These are phyloP conservation scores for Lingula anatina DNA, from an alignment of 2,888 invertebrate species.

Conservation along the genomic window DNA sequence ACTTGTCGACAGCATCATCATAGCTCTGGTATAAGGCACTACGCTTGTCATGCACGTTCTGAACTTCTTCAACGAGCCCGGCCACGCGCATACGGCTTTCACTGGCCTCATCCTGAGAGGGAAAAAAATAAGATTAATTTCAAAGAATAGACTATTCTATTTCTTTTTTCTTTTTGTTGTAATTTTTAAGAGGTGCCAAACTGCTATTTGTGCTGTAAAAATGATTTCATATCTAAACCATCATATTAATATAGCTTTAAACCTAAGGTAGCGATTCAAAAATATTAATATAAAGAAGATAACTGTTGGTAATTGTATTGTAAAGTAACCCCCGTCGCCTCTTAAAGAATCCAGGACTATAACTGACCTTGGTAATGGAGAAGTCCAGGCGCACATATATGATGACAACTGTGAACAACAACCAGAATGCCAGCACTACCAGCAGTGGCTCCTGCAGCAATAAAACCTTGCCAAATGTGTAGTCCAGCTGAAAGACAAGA, in stretches of 20 bases:
- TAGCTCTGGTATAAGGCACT: conserved; percentile 60
- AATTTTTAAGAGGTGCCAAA: too few relatives aligned
- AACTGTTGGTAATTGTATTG: too few relatives aligned
- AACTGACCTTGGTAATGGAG: conserved; percentile 64
- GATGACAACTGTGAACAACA: conserved; percentile 85
- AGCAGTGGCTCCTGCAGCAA: conserved; percentile 92
- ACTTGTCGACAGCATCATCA: conserved; percentile 60
- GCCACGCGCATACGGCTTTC: conserved; percentile 55
- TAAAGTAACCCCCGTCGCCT: too few relatives aligned
- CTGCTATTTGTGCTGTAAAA: too few relatives aligned
- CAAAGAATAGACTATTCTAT: conserved; percentile 4
- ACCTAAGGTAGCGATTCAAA: too few relatives aligned
- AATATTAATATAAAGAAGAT: too few relatives aligned
- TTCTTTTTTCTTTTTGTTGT: neutral
- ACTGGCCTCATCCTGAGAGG: conserved; percentile 55
- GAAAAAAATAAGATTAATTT: neutral
- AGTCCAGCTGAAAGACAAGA: conserved; percentile 61
- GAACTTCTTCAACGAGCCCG: conserved; percentile 57
- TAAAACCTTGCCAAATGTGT: conserved; percentile 77
- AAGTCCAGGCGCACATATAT: conserved; percentile 94
- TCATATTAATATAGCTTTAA: too few relatives aligned
- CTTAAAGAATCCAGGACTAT: too few relatives aligned
- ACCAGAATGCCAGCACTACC: conserved; percentile 80
- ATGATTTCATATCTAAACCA: too few relatives aligned
- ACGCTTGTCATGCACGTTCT: conserved; percentile 60